A percentile compares a stretch with the other conserved stretches of the same genome.
These are phyloP conservation scores for Emesis russula DNA, from an alignment of 2,888 invertebrate species.

Conservation along the genomic window DNA sequence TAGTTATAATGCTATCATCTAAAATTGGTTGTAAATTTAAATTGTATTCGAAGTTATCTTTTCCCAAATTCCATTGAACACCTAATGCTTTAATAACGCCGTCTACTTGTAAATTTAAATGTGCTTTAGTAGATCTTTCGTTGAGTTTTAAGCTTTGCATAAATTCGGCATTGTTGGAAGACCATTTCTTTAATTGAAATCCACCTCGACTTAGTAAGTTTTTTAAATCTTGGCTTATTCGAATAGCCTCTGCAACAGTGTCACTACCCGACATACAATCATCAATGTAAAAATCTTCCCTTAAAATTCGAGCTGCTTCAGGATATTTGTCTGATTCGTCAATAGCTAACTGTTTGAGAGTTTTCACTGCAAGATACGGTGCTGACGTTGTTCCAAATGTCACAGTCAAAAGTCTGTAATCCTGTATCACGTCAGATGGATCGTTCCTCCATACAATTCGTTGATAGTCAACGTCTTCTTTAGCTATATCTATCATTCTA, in stretches of 20 bases:
- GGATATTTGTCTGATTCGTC: slow-evolving; percentile 80
- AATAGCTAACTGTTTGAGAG: slow-evolving; percentile 83
- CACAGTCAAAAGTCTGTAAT: slow-evolving; percentile 45
- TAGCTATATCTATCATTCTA: slow-evolving; percentile 74
- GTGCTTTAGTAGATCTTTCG: slow-evolving; percentile 8
- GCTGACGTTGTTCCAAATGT: slow-evolving; percentile 74
- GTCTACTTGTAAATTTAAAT: background rate
- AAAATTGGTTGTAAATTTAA: background rate
- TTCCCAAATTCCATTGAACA: slow-evolving; percentile 5
- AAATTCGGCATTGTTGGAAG: slow-evolving; percentile 6
- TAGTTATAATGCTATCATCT: background rate
- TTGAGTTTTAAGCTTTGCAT: background rate
- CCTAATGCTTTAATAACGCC: background rate
- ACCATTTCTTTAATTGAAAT: slow-evolving; percentile 89
- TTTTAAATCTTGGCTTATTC: slow-evolving; percentile 60
- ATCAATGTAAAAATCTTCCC: slow-evolving; percentile 82
- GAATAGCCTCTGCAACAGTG: slow-evolving; percentile 54
- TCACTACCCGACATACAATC: slow-evolving; percentile 78
- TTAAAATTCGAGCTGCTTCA: slow-evolving; percentile 48
- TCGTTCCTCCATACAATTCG: slow-evolving; percentile 69
- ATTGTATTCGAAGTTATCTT: background rate
- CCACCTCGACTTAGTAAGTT: slow-evolving; percentile 86
- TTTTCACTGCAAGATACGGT: slow-evolving; percentile 85
- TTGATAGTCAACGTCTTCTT: slow-evolving; percentile 84
- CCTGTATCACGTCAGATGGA: slow-evolving; percentile 6